Base-by-base conservation (phyloP, 1,140 invertebrate genomes). In the Stegodyphus dumicola region DNA sequence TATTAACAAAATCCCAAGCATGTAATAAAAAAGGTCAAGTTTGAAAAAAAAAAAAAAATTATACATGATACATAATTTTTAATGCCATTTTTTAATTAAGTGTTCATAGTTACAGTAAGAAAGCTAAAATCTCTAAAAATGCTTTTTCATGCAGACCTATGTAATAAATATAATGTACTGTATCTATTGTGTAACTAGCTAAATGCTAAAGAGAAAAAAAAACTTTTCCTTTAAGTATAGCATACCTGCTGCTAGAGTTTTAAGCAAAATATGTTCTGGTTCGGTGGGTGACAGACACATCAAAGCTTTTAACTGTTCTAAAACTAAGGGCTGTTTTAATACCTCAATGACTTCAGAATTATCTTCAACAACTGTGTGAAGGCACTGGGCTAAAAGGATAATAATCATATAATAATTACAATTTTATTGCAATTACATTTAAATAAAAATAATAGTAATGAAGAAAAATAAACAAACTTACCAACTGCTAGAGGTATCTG, bases 291-390 rank as follows among this genome's bases (percentile, higher is more conserved):
- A 13, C 18, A 86, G 17, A 48, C 17, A n/a, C 69, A 78, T 78
- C 49, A 86, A 67, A 48, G 67, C 10, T 13, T 53, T 65, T 48
- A 86, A 11, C 17, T 54, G 17, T 67, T 53, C 49, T 54, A 51
- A 9, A 3, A 74, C 18, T 66, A 33, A 5, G 0, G 84, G 49
- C 7, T 78, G 15, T 11, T 11, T 18, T 15, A 88, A 90, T 17
- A 90, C 90, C 73, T 74, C 79, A 13, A 66, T 71, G 5, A 92
- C 92, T 71, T 88, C 88, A 9, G 90, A 87, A 90, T 95, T 95
- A 71, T 94, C 93, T 90, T 95, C 94, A 4, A 93, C 92, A 70
- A 94, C 91, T 53, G 94, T 93, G 80, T 94, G 90, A 15, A 95
- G 89, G 88, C 93, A 94, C 85, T 94, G 93, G 49, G 93, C 91